phyloP scores from a whole-genome alignment of 2,113 vertebrate species.

The Merops nubicus region DNA sequence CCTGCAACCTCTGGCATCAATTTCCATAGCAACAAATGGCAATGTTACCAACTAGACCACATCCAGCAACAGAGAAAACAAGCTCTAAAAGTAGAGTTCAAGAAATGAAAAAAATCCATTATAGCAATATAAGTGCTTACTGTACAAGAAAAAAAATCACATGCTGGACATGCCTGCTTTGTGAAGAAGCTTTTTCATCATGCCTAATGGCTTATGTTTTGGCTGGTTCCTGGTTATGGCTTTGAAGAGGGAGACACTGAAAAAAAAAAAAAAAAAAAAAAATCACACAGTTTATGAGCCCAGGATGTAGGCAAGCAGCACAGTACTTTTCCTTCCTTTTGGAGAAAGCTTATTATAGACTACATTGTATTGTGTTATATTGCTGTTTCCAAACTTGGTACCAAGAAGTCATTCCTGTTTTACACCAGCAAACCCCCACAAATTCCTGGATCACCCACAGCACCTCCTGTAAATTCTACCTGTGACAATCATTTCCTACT shows the following conservation, averaged over 20 bases:
- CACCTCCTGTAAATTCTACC: not conserved
- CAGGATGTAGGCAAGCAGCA: not conserved
- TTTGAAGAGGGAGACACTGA: not conserved
- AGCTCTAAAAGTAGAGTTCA: not conserved
- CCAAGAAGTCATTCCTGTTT: not conserved
- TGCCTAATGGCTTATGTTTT: not conserved
- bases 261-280: no score
- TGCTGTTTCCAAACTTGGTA: not conserved
- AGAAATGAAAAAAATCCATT: not conserved
- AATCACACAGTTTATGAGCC: not conserved
- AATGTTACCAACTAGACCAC: not conserved
- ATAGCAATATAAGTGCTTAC: not conserved
- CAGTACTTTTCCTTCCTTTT: not conserved
- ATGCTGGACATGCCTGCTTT: not conserved
- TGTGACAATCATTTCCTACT: not conserved
- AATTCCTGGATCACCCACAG: not conserved
- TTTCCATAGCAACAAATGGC: conserved; percentile 63
- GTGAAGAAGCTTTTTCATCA: not conserved
- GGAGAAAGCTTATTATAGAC: not conserved
- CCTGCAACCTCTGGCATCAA: conserved; percentile 6
- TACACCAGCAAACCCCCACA: not conserved
- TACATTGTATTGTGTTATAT: not conserved
- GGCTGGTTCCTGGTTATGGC: not conserved
- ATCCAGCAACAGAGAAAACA: not conserved
- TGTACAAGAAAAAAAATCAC: not conserved